A percentile compares a stretch with the other conserved stretches of the same genome.
Evolutionary conservation across 2,797 vertebrate genomes (phyloP).

Genomic region (Cercopithecus hamlyni): DNA sequence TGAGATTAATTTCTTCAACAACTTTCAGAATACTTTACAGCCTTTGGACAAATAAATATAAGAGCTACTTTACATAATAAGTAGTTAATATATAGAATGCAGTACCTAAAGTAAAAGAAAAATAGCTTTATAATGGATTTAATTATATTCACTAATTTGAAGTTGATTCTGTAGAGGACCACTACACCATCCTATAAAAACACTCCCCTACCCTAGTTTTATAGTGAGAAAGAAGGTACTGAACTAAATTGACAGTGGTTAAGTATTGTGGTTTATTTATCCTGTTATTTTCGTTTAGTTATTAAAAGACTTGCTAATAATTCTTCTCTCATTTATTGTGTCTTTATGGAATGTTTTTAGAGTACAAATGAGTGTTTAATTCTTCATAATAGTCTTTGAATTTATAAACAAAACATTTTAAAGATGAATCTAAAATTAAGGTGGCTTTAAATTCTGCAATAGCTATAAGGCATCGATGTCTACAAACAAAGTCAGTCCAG

Average conservation of each 20-base stretch:
- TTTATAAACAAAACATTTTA: slow-evolving; percentile 31
- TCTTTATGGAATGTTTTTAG: slow-evolving; percentile 39
- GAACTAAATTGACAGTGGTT: not conserved
- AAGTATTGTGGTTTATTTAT: slow-evolving; percentile 7
- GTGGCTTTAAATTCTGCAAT: slow-evolving; percentile 8
- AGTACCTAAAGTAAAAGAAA: not conserved
- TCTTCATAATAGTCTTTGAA: slow-evolving; percentile 40
- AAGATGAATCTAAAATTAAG: slow-evolving; percentile 27
- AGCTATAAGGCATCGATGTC: not conserved
- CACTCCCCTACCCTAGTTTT: not conserved
- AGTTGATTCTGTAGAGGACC: not conserved
- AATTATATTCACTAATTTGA: slow-evolving; percentile 33
- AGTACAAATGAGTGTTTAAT: slow-evolving; percentile 44
- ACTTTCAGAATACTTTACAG: slow-evolving; percentile 1
- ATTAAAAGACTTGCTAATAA: slow-evolving; percentile 48
- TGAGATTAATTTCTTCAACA: slow-evolving; percentile 6
- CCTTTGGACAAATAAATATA: slow-evolving; percentile 44
- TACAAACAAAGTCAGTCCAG: not conserved
- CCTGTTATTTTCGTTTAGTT: slow-evolving; percentile 42
- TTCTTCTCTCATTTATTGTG: slow-evolving; percentile 23
- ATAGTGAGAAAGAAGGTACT: not conserved
- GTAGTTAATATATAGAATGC: not conserved
- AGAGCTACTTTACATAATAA: slow-evolving; percentile 10
- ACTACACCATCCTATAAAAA: not conserved
- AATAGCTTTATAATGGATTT: not conserved